Conservation (phyloP, 64 coral and sea anemone species). For the Stichodactyla mertensii region DNA sequence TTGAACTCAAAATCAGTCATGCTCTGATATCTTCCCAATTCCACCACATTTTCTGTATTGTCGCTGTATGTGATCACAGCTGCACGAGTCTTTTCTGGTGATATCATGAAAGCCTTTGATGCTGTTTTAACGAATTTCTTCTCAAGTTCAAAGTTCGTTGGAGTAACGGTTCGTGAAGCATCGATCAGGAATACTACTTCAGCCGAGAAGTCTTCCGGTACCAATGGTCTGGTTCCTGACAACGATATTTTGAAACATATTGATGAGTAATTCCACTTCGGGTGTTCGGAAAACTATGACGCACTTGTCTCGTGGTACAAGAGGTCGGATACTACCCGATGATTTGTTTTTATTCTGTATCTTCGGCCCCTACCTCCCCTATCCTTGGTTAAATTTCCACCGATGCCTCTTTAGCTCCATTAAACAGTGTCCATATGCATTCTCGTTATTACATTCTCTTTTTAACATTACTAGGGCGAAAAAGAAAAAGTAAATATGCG, state of each 20-base stretch:
- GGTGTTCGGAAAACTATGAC: no score
- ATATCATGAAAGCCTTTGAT: background rate
- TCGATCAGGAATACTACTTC: constrained; percentile 38
- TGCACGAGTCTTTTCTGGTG: constrained; percentile 15
- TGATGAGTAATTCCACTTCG: no score
- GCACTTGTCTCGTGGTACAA: no score
- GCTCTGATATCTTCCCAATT: constrained; percentile 27
- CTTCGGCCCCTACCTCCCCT: no score
- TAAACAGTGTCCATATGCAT: no score
- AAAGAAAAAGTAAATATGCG: no score
- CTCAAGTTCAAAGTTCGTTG: background rate
- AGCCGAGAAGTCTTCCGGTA: constrained; percentile 28
- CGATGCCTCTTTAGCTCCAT: no score
- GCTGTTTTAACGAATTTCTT: constrained; percentile 35
- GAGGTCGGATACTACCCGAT: no score
- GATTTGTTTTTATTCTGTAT: no score
- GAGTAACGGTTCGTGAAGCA: constrained; percentile 1
- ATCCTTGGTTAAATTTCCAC: no score
- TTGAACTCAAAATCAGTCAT: constrained; percentile 32
- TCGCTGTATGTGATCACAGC: constrained; percentile 29
- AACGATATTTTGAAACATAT: background rate
- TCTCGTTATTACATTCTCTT: no score
- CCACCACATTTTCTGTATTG: constrained; percentile 8
- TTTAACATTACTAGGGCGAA: no score
- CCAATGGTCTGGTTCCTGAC: constrained; percentile 8